Base-by-base conservation (phyloP, 2,888 invertebrate species). In the Lithophane leautieri region DNA sequence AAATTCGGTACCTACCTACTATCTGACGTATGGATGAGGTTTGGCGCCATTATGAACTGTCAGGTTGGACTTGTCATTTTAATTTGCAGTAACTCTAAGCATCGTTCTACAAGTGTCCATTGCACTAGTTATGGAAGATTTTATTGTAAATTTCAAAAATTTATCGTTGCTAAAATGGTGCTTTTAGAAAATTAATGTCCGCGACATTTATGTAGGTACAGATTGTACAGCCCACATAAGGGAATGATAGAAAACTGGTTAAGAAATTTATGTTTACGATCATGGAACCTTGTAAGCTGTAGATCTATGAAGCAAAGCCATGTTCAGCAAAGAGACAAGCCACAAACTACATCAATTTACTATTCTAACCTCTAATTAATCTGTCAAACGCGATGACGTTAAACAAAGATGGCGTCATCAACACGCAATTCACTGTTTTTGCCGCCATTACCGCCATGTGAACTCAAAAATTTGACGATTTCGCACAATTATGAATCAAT, bases 401-500 rank as follows among this genome's bases (percentile, higher is more conserved):
- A 76, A 60, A 50, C 34, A n/a, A 71, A 69, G 40, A 79, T 85
- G 83, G 67, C 84, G 67, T 66, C 67, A 76, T 68, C 34, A 54
- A 56, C 22, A 44, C 52, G 66, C 58, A 22, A 76, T 78, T 76
- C 34, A 54, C 42, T 56, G 54, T 70, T 75, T 69, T 65, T 66
- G 52, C 60, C 44, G 28, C 50, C 42, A 66, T 50, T 58, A 60
- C 34, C 9, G 8, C 40, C 28, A 62, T 76, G 69, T 71, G 73
- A 72, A 68, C 82, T 76, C 9, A 25, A 52, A 61, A 73, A 65
- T 74, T 65, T 65, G 67, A 4, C 25, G 78, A 67, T 65, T 76
- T 65, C 19, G 42, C 54, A 74, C 83, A 70, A 76, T 76, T 78
- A 50, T 50, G 19, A 76, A 74, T 73, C 74, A 80, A 76, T 83